Evolutionary conservation across 1,140 invertebrate species (phyloP).

Genomic region (Aphelenchoides besseyi): DNA sequence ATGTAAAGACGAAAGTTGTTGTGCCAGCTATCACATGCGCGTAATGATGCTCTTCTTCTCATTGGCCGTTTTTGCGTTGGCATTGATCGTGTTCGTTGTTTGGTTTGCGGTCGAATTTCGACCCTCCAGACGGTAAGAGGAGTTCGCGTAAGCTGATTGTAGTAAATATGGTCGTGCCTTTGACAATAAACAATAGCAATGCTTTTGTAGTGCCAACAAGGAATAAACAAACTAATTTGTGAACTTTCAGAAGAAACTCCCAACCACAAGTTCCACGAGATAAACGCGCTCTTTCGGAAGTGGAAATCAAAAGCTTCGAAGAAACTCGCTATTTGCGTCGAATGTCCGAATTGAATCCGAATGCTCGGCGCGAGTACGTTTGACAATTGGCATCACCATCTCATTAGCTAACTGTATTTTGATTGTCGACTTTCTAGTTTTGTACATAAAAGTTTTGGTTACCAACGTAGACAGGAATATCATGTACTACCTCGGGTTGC

Average conservation of each 20-base stretch:
- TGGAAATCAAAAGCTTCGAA: conserved; percentile 45
- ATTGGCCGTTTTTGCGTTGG: conserved; percentile 31
- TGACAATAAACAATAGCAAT: not conserved
- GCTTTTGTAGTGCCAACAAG: conserved; percentile 13
- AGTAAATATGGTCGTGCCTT: not conserved
- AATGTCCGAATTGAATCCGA: conserved; percentile 44
- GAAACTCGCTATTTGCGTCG: conserved; percentile 42
- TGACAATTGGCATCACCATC: too few species aligned
- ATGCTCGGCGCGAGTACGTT: conserved; percentile 17
- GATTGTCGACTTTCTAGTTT: too few species aligned
- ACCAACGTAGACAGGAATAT: too few species aligned
- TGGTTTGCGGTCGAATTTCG: conserved; percentile 44
- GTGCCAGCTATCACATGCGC: conserved; percentile 45
- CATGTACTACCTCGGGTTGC: too few species aligned
- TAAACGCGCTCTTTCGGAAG: conserved; percentile 42
- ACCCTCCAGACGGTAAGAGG: conserved; percentile 31
- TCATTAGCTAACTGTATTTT: too few species aligned
- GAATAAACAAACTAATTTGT: not conserved
- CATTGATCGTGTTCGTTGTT: conserved; percentile 36
- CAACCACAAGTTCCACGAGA: conserved; percentile 4
- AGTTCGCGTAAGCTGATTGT: conserved; percentile 6
- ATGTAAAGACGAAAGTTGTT: conserved; percentile 35
- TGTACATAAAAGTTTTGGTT: too few species aligned
- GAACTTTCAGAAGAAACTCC: not conserved
- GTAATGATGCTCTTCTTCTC: conserved; percentile 44